phyloP scores from a whole-genome alignment of 2,113 vertebrate species.

The Corythornis cristatus region DNA sequence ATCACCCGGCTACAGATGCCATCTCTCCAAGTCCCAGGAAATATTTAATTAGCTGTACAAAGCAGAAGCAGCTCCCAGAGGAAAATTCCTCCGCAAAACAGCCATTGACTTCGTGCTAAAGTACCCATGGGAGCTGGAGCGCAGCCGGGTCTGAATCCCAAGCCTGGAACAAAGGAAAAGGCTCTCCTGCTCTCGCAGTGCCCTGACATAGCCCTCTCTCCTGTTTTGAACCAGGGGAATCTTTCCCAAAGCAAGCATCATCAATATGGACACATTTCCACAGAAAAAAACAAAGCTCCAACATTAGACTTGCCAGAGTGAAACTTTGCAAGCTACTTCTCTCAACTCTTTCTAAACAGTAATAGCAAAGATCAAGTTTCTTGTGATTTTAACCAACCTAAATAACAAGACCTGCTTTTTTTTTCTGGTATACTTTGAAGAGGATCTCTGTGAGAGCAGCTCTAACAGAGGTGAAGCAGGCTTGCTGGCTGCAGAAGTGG shows the following conservation, averaged over 20 bases:
- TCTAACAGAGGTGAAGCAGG: not conserved
- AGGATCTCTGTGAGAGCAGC: not conserved
- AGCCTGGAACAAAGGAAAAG: conserved; percentile 29
- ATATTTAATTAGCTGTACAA: conserved; percentile 72
- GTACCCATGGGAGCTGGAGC: not conserved
- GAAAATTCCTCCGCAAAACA: conserved; percentile 62
- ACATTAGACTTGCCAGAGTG: not conserved
- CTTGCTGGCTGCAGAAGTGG: not conserved
- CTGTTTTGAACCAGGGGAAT: not conserved
- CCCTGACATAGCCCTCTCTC: not conserved
- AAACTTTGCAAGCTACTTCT: not conserved
- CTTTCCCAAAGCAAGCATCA: not conserved
- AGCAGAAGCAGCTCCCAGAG: conserved; percentile 53
- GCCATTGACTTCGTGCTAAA: not conserved
- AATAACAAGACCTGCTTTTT: not conserved
- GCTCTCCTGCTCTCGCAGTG: not conserved
- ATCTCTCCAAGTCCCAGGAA: conserved; percentile 60
- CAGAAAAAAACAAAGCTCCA: not conserved
- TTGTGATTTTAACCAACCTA: not conserved
- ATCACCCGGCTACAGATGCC: conserved; percentile 60
- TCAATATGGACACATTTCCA: not conserved
- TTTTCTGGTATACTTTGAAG: not conserved
- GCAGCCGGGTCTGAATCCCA: not conserved
- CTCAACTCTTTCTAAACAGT: not conserved
- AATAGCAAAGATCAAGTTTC: not conserved